Evolutionary conservation across 2,888 invertebrate genomes (phyloP).

Genomic region (Gnatocerus cornutus): DNA sequence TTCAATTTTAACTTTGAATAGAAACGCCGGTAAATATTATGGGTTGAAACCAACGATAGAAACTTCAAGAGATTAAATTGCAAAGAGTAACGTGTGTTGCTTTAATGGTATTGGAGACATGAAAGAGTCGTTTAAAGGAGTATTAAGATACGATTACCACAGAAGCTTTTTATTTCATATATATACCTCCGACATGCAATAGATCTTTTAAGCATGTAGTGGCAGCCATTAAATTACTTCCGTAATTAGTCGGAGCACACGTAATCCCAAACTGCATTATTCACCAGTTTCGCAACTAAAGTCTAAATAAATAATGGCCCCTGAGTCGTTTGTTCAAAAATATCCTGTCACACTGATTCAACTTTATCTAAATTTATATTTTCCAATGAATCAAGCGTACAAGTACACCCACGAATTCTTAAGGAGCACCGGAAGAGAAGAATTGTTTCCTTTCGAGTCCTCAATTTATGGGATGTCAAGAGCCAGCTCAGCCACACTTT

Average conservation of each 20-base stretch:
- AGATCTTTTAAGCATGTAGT: no score
- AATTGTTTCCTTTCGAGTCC: slow-evolving; percentile 6
- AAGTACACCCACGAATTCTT: background rate
- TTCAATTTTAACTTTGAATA: no score
- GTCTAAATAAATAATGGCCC: no score
- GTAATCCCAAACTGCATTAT: no score
- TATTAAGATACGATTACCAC: no score
- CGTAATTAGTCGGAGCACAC: no score
- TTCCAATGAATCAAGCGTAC: background rate
- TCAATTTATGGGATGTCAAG: slow-evolving; percentile 5
- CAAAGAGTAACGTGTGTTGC: background rate
- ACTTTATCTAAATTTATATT: slow-evolving; percentile 7
- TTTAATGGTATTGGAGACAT: background rate
- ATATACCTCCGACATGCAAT: no score
- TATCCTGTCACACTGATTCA: no score
- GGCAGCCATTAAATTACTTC: no score
- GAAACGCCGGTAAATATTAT: background rate
- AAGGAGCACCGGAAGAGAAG: background rate
- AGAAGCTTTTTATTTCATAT: no score
- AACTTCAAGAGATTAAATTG: background rate
- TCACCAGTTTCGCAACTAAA: no score
- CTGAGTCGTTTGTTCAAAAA: no score
- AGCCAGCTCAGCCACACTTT: background rate
- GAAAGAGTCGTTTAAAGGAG: background rate
- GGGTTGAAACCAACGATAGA: background rate